Conservation (phyloP, 2,888 invertebrate genomes). For the Macropis europaea region DNA sequence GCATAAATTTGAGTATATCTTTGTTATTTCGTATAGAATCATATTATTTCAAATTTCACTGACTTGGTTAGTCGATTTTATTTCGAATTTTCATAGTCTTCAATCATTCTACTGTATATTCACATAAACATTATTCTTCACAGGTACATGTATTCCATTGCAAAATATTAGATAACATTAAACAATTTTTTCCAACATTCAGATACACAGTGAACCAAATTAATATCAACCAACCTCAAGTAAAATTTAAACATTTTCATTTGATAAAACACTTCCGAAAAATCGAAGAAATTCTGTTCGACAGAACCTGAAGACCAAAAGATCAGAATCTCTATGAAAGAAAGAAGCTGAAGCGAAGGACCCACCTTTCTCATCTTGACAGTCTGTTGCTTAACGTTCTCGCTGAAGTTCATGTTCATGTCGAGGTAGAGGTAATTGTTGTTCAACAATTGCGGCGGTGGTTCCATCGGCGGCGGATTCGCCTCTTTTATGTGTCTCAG, state of each 20-base stretch:
- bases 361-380: constrained; percentile 65
- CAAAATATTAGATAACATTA: no score
- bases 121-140: no score
- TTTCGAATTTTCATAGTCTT: no score
- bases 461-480: constrained; percentile 71
- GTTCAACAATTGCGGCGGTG: constrained; percentile 68
- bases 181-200: no score
- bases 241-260: background rate
- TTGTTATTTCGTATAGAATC: no score
- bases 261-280: background rate
- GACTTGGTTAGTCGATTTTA: no score
- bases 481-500: constrained; percentile 71
- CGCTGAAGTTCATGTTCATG: constrained; percentile 69
- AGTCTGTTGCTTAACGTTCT: constrained; percentile 61
- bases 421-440: constrained; percentile 71
- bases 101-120: no score
- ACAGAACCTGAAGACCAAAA: background rate
- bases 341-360: background rate
- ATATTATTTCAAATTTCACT: no score
- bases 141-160: no score
- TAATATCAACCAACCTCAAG: no score
- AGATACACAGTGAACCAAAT: no score
- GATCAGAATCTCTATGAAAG: background rate
- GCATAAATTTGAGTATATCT: no score
- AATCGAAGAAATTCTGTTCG: background rate